phyloP scores from a whole-genome alignment of 30 jellyfish, hydroid and myxozoan species.

The Hydra vulgaris region DNA sequence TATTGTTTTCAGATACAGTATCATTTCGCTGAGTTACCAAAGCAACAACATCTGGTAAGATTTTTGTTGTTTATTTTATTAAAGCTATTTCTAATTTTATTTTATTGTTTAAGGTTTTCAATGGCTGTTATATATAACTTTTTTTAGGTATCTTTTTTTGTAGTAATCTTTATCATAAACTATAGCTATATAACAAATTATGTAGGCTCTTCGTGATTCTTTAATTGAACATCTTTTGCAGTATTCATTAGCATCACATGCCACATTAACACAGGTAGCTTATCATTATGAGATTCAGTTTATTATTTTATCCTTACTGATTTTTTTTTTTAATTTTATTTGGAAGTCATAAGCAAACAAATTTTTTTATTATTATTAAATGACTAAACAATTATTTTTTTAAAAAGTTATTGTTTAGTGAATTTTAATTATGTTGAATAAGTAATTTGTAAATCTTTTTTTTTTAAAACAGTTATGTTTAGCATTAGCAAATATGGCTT shows the following conservation, averaged over 20 bases:
- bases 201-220: constrained; percentile 63
- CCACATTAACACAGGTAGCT: constrained; percentile 85
- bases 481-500: constrained; percentile 86
- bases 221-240: constrained; percentile 55
- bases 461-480: constrained; percentile 77
- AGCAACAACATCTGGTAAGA: constrained; percentile 26
- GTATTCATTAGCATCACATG: constrained; percentile 63
- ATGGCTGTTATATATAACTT: neutral
- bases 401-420: neutral
- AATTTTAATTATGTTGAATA: too few species aligned
- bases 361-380: too few species aligned
- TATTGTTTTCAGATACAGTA: constrained; percentile 46
- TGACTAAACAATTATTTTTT: neutral
- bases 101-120: neutral
- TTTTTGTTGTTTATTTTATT: constrained; percentile 4
- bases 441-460: neutral
- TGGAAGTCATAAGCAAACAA: too few species aligned
- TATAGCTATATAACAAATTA: neutral
- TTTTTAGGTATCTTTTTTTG: neutral
- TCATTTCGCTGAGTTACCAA: constrained; percentile 69
- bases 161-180: neutral
- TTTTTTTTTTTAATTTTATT: too few species aligned
- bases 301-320: too few species aligned
- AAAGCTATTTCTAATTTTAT: neutral
- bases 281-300: too few species aligned